Evolutionary conservation across 2,888 invertebrate species (phyloP).

Genomic region (Pimpla rufipes): DNA sequence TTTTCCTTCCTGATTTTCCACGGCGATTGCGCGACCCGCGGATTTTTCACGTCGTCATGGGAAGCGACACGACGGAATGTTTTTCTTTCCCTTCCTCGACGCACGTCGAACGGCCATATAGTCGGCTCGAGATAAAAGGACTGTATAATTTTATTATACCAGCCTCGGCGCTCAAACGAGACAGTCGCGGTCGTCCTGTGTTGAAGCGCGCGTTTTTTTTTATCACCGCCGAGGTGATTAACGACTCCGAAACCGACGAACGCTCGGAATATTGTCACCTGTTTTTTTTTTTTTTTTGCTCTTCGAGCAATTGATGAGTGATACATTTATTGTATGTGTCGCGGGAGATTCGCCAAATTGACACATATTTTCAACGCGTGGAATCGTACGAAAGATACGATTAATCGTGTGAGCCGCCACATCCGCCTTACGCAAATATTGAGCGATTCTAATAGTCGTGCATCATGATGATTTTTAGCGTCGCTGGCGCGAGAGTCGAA

Average conservation of each 20-base stretch:
- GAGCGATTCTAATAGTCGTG: neutral
- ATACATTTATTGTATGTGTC: neutral
- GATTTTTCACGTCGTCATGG: slow-evolving; percentile 1
- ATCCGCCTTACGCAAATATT: neutral
- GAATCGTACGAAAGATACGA: neutral
- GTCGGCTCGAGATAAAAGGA: slow-evolving; percentile 35
- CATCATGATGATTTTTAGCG: neutral
- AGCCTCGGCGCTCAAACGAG: slow-evolving; percentile 3
- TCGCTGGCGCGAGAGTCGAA: neutral
- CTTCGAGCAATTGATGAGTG: neutral
- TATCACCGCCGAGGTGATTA: slow-evolving; percentile 12
- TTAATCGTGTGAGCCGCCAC: neutral
- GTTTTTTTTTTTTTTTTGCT: neutral
- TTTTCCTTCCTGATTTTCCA: neutral
- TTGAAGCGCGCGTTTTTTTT: slow-evolving; percentile 1
- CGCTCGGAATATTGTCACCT: neutral
- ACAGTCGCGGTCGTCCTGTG: neutral
- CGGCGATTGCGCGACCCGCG: neutral
- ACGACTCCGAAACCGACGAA: neutral
- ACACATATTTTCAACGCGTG: neutral
- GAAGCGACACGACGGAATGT: slow-evolving; percentile 2
- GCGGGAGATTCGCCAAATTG: neutral
- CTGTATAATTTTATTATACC: slow-evolving; percentile 28
- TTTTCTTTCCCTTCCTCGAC: slow-evolving; percentile 5
- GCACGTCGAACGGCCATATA: slow-evolving; percentile 2